Base-by-base conservation (phyloP, 2,113 vertebrate species). In the Numenius arquata region DNA sequence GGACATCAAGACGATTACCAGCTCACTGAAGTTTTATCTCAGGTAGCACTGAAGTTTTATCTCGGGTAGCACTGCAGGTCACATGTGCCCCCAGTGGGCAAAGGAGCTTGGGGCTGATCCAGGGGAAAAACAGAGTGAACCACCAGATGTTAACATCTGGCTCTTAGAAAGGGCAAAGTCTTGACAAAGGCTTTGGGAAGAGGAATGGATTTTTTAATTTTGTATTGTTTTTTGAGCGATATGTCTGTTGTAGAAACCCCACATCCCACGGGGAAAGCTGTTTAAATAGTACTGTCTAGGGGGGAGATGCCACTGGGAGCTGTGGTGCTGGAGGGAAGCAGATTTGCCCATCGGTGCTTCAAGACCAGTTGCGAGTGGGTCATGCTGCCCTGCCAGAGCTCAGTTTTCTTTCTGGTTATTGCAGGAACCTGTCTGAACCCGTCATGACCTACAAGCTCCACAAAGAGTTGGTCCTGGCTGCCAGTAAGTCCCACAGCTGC, bases 1-100 rank as follows among this genome's bases (percentile, higher is more conserved):
- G 98, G 99, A 99, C 94, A 98, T 99, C 91, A 99, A 99, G 97
- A 99, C 99, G 23, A 98, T 99, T 92, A 99, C 99, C 72, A 99
- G 99, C 96, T 99, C 99, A 5, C 97, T 99, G 95, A 99, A 99
- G 98, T 99, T 99, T 97, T 99, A 99, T 96, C 98, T 99, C 88
- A 99, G 99, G 99, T 99, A 96, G 62, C 93, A 45, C 55, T 53
- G 62, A 55, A 55, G 53, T 55, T 55, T 55, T 55, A 18, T 55
- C 29, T 55, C 10, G 29, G 16, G 29, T 30, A 55, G 47, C 93
- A 45, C 58, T 56, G 65, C 48, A 48, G n/a, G 29, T 32, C 88
- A 8, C 5, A 3, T 26, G 22, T 62, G 41, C 41, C 15, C 41
- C 0, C 1, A 1, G 30, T 3, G 19, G 34, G 66, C 48, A 27